Evolutionary conservation across 2,797 vertebrate genomes (phyloP), one percentile per base, ranked within the genome.

Genomic region (Ptychobarbus kaznakovi): DNA sequence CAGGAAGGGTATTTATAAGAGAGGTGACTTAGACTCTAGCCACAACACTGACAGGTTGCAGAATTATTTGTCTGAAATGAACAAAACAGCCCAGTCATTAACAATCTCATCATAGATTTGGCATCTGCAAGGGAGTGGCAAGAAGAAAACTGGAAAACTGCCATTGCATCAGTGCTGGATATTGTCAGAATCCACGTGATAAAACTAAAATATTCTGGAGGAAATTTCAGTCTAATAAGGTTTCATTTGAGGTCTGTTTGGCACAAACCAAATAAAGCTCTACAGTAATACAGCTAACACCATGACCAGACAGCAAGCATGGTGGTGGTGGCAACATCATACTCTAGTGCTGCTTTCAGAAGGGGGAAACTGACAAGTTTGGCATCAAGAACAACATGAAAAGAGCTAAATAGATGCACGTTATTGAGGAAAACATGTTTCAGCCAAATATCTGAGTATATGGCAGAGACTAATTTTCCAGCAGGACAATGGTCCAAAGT

Each of bases 1-100:
- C 58, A 80, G 16, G 40, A 80, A 35, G 15, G 77, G 77, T 46
- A 80, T 63, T 65, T 79, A 25, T 65, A 46, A 65, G 40, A 63
- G 40, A 63, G 40, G 25, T 79, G 66, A 70, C 32, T 35, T 9
- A 69, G 20, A 53, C 65, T 15, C 8, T 66, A 81, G 65, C 15
- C 38, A 58, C 13, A 61, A 82, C 38, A 42, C 80, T 82, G 51
- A 82, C n/a, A 46, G 56, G 25, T 28, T 44, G 35, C 35, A 28
- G 10, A 42, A 42, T 79, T 63, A 32, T 73, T 72, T 72, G 63
- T 40, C 46, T 72, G 16, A 40, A 72, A 44, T 61, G 5, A 70
- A 82, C 32, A 25, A 72, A 28, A 56, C 20, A 68, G 44, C 68
- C 63, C 20, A 49, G 44, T n/a, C 28, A 49, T 80, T 49, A 80